These are phyloP conservation scores for Babyrousa celebensis DNA, from an alignment of 2,797 vertebrate genomes.

Conservation along the genomic window DNA sequence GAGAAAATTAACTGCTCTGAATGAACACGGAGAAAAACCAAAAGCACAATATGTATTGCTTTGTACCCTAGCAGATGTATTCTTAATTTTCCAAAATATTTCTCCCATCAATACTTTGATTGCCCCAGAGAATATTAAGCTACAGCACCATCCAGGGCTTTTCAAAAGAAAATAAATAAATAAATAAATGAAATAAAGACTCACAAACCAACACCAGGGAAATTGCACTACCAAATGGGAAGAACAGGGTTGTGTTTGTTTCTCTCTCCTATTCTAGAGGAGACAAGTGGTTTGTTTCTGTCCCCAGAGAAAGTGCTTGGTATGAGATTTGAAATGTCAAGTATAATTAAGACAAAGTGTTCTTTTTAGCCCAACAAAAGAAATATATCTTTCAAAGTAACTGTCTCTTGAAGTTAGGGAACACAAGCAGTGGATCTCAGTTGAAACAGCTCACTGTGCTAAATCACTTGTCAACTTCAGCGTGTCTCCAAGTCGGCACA, in stretches of 20 bases:
- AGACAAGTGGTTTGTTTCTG: constrained; percentile 87
- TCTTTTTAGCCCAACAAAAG: constrained; percentile 88
- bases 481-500: constrained; percentile 68
- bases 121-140: constrained; percentile 83
- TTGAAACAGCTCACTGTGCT: constrained; percentile 81
- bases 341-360: constrained; percentile 92
- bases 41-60: constrained; percentile 78
- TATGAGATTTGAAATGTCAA: constrained; percentile 89
- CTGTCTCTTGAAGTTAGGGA: constrained; percentile 88
- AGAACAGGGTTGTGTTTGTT: constrained; percentile 83
- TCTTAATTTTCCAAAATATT: constrained; percentile 87
- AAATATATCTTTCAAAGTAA: constrained; percentile 90
- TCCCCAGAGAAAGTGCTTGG: constrained; percentile 86
- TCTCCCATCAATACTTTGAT: constrained; percentile 80
- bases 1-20: constrained; percentile 82
- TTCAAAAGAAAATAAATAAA: constrained; percentile 66
- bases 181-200: constrained; percentile 61
- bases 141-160: constrained; percentile 68
- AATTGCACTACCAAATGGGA: constrained; percentile 68
- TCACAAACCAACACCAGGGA: constrained; percentile 57
- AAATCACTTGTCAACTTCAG: constrained; percentile 87
- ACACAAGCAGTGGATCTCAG: constrained; percentile 79
- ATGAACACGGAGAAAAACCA: constrained; percentile 77
- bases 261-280: constrained; percentile 85
- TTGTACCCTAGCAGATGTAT: constrained; percentile 73